Conservation (phyloP, 2,113 vertebrate genomes). For the Platanista minor region DNA sequence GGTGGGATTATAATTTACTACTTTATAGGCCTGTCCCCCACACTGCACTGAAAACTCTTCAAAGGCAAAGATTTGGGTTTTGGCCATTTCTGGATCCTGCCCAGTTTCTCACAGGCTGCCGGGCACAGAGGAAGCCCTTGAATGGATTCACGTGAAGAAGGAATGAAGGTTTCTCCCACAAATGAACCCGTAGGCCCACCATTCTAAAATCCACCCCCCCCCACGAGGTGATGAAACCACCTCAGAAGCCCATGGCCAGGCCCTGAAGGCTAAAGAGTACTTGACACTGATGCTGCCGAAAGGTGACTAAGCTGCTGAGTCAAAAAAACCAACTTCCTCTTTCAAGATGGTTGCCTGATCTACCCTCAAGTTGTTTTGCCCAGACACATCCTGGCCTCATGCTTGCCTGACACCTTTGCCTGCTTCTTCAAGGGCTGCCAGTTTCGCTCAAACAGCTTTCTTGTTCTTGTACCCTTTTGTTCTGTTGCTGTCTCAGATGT, state of each 20-base stretch:
- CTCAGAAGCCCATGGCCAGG: background rate
- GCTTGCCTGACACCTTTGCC: background rate
- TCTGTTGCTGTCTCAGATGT: background rate
- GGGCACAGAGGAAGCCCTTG: background rate
- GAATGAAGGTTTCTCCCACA: background rate
- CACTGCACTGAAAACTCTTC: background rate
- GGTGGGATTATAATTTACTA: background rate
- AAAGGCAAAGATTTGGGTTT: background rate
- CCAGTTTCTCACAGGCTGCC: background rate
- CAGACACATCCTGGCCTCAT: background rate
- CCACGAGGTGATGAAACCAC: background rate
- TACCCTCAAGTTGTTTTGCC: background rate
- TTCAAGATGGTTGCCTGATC: background rate
- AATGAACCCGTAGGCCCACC: background rate
- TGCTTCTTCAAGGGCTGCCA: background rate
- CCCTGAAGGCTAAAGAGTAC: background rate
- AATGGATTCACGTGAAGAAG: fast-evolving
- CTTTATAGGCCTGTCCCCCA: background rate
- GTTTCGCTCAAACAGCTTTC: background rate
- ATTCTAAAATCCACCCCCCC: background rate
- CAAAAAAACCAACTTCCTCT: background rate
- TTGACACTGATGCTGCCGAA: background rate
- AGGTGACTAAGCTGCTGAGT: background rate
- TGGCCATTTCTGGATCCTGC: background rate
- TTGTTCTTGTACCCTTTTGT: background rate